Percentiles rank a stretch among this genome's conserved stretches.
phyloP scores from a whole-genome alignment of 64 coral and sea anemone genomes.

The Orbicella faveolata region DNA sequence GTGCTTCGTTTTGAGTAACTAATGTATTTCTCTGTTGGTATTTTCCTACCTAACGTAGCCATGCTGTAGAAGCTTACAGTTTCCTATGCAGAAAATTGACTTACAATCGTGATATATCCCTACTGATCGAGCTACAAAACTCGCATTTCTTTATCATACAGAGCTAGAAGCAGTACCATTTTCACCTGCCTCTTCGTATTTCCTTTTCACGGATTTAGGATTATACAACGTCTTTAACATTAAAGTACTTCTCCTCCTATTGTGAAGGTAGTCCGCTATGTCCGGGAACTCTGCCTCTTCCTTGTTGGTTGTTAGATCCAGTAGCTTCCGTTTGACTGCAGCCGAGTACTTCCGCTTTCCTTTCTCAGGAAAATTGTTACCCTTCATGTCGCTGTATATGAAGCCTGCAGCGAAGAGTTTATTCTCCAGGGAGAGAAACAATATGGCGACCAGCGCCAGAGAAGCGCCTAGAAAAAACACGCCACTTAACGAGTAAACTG shows the following conservation, averaged over 20 bases:
- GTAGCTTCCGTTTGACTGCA: conserved; percentile 65
- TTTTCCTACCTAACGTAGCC: background rate
- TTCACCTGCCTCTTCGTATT: conserved; percentile 18
- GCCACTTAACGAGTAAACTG: conserved; percentile 62
- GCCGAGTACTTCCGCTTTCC: conserved; percentile 41
- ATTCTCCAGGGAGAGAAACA: conserved; percentile 77
- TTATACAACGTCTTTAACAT: conserved; percentile 66
- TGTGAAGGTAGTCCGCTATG: conserved; percentile 71
- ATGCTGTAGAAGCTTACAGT: background rate
- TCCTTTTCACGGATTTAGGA: conserved; percentile 36
- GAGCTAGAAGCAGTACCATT: conserved; percentile 29
- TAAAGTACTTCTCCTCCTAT: conserved; percentile 39
- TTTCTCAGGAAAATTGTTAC: background rate
- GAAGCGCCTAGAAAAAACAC: conserved; percentile 84
- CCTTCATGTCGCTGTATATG: conserved; percentile 61
- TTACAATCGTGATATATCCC: background rate
- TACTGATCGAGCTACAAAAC: background rate
- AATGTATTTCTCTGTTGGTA: background rate
- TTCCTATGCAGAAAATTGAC: background rate
- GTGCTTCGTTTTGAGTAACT: background rate
- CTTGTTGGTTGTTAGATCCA: conserved; percentile 44
- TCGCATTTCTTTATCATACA: background rate
- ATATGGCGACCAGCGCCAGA: conserved; percentile 47
- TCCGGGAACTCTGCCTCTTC: conserved; percentile 54
- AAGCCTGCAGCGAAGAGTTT: conserved; percentile 75